Conservation (phyloP, 2,797 vertebrate genomes). For the Rhadinocentrus ornatus region DNA sequence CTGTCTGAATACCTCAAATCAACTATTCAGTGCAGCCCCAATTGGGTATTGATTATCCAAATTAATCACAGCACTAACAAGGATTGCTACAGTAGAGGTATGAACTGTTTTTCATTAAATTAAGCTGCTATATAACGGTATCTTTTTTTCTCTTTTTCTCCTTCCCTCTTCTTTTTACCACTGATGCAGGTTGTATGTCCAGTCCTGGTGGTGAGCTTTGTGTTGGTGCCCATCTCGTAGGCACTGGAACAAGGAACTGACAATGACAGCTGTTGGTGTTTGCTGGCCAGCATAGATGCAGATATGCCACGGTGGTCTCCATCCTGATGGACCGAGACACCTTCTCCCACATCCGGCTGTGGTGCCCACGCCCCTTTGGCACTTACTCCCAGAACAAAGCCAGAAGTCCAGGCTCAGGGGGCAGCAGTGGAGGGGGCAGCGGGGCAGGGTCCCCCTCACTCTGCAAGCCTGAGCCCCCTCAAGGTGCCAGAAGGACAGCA, state of each 20-base stretch:
- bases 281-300: conserved; percentile 80
- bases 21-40: conserved; percentile 16
- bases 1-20: conserved; percentile 28
- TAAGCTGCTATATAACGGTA: not conserved
- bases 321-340: conserved; percentile 91
- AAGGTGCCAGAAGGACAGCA: conserved; percentile 59
- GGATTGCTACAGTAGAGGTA: conserved; percentile 13
- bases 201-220: conserved; percentile 33
- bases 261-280: conserved; percentile 71
- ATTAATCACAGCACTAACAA: conserved; percentile 10
- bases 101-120: conserved; percentile 8
- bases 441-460: conserved; percentile 65
- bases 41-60: conserved; percentile 43
- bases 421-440: conserved; percentile 59
- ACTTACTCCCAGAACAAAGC: conserved; percentile 92
- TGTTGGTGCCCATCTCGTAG: conserved; percentile 48
- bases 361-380: conserved; percentile 95
- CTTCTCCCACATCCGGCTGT: conserved; percentile 94
- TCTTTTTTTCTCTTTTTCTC: not conserved
- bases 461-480: conserved; percentile 75
- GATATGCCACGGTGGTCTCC: conserved; percentile 69
- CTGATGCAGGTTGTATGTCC: conserved; percentile 64
- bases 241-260: conserved; percentile 47
- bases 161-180: conserved; percentile 13
- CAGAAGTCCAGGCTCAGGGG: conserved; percentile 75